Evolutionary conservation across 2,797 vertebrate species (phyloP).

Genomic region (Lophotriccus pileatus): DNA sequence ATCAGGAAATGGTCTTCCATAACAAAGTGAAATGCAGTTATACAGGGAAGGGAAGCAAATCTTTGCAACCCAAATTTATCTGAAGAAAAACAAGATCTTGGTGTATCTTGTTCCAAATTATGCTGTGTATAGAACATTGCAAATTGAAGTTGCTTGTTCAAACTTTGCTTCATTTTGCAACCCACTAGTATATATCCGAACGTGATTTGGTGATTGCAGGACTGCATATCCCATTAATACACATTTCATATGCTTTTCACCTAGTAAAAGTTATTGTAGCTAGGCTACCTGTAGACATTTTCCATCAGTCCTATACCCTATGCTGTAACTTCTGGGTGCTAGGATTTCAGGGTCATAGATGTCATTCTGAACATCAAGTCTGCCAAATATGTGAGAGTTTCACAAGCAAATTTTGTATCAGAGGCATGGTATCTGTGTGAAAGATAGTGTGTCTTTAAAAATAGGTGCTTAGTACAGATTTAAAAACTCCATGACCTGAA

Average conservation of each 20-base stretch:
- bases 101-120: neutral
- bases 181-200: neutral
- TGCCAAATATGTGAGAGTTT: neutral
- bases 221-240: neutral
- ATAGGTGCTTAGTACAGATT: neutral
- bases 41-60: neutral
- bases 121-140: neutral
- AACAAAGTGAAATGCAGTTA: neutral
- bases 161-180: neutral
- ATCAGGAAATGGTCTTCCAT: neutral
- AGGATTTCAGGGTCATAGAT: neutral
- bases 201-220: neutral
- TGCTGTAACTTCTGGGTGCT: neutral
- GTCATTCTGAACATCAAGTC: neutral
- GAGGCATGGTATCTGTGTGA: fast-evolving
- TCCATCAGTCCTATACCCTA: neutral
- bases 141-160: neutral
- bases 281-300: neutral
- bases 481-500: neutral
- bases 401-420: neutral
- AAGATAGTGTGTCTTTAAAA: neutral
- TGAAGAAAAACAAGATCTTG: neutral
- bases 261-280: neutral
- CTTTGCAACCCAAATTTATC: neutral
- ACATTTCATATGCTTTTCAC: neutral